A percentile compares a stretch with the other conserved stretches of the same genome.
phyloP scores from a whole-genome alignment of 2,797 vertebrate species.

The Silurus lanzhouensis region DNA sequence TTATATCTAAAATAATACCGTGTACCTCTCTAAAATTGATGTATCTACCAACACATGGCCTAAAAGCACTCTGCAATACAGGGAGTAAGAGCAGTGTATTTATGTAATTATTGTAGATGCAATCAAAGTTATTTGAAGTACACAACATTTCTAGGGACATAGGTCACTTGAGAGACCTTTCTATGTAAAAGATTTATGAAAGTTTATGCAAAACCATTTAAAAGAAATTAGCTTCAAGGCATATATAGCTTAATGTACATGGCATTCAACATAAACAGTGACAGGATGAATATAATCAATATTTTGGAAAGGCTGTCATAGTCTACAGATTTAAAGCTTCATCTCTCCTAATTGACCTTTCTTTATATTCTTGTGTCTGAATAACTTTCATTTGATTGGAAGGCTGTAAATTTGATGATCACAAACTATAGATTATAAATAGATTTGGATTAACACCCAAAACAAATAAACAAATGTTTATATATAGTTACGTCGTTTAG shows the following conservation, averaged over 20 bases:
- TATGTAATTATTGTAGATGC: background rate
- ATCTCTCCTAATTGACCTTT: background rate
- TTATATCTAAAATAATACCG: slow-evolving; percentile 3
- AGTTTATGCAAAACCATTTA: background rate
- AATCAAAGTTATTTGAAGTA: background rate
- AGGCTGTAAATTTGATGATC: background rate
- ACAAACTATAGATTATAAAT: background rate
- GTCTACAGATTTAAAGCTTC: background rate
- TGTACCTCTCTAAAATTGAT: background rate
- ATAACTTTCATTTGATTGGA: background rate
- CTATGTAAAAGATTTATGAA: background rate
- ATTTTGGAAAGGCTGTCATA: background rate
- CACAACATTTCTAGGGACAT: background rate
- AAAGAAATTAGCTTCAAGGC: background rate
- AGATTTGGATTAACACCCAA: background rate
- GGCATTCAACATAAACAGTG: background rate
- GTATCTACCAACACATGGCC: background rate
- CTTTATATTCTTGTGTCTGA: background rate
- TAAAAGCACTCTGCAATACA: background rate
- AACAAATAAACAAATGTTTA: background rate
- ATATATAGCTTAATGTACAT: no score
- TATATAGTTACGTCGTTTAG: no score
- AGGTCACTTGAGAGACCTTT: background rate
- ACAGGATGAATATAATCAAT: background rate
- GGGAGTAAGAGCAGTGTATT: background rate